phyloP scores from a whole-genome alignment of 1,140 invertebrate species.

The Ectropis grisescens region DNA sequence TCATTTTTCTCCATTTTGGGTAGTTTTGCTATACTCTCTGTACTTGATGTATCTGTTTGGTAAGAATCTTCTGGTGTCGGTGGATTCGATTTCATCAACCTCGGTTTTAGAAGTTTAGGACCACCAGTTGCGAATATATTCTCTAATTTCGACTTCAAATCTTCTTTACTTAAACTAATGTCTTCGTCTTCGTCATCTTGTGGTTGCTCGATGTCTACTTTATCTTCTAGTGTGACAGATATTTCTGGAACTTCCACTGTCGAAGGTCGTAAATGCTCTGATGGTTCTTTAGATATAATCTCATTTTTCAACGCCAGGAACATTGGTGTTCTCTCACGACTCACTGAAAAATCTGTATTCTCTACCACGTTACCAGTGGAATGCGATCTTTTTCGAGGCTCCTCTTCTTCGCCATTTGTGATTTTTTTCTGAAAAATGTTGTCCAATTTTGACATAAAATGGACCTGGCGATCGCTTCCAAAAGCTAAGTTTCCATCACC shows the following conservation, averaged over 20 bases:
- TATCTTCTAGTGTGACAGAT: background rate
- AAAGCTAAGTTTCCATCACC: conserved; percentile 46
- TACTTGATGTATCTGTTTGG: conserved; percentile 40
- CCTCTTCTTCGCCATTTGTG: conserved; percentile 25
- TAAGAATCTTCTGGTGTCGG: conserved; percentile 47
- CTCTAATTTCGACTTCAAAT: conserved; percentile 50
- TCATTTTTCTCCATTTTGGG: conserved; percentile 53
- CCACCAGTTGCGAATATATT: conserved; percentile 49
- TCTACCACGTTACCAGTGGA: conserved; percentile 41
- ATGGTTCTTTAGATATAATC: conserved; percentile 22
- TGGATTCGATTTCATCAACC: conserved; percentile 49
- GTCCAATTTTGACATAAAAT: conserved; percentile 53
- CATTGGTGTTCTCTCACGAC: conserved; percentile 23
- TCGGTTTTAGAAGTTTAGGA: conserved; percentile 31
- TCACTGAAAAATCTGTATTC: conserved; percentile 22
- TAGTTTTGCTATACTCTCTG: conserved; percentile 39
- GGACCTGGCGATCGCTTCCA: conserved; percentile 50
- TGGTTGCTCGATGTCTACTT: conserved; percentile 8
- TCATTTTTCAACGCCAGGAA: conserved; percentile 48
- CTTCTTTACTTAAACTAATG: conserved; percentile 36
- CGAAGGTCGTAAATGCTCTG: conserved; percentile 27
- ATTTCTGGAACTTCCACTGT: background rate
- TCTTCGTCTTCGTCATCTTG: conserved; percentile 33
- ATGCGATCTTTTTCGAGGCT: conserved; percentile 38
- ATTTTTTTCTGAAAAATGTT: conserved; percentile 51